phyloP scores from a whole-genome alignment of 2,797 vertebrate species.

The Lagodon rhomboides region DNA sequence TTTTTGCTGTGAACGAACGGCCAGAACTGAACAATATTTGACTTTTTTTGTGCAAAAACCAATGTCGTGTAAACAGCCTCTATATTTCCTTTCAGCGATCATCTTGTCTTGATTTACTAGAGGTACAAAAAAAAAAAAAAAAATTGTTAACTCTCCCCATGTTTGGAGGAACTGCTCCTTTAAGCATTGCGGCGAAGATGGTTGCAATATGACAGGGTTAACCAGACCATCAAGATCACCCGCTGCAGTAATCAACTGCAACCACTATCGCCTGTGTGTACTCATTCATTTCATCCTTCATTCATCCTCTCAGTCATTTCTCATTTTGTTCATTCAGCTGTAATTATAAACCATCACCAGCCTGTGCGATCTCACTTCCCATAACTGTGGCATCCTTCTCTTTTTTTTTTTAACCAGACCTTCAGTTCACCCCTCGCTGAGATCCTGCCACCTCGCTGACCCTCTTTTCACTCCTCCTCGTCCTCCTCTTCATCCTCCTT shows the following conservation, averaged over 20 bases:
- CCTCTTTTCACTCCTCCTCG: conserved; percentile 59
- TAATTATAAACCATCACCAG: conserved; percentile 61
- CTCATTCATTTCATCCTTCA: conserved; percentile 60
- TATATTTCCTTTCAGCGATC: not conserved
- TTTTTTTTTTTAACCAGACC: conserved; percentile 62
- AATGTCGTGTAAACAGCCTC: too few species aligned
- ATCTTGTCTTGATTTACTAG: not conserved
- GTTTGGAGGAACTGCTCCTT: conserved; percentile 22
- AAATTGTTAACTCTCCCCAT: too few species aligned
- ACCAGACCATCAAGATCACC: conserved; percentile 57
- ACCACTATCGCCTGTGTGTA: conserved; percentile 36
- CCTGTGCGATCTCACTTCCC: conserved; percentile 54
- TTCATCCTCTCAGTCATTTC: conserved; percentile 57
- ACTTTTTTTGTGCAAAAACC: too few species aligned
- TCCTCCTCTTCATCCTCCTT: conserved; percentile 57
- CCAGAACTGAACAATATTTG: too few species aligned
- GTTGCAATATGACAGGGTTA: conserved; percentile 43
- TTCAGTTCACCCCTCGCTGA: conserved; percentile 67
- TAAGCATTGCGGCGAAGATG: conserved; percentile 21
- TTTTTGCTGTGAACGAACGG: too few species aligned
- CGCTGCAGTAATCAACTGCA: conserved; percentile 39
- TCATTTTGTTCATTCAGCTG: conserved; percentile 66
- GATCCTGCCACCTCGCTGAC: conserved; percentile 71
- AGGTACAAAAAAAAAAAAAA: too few species aligned
- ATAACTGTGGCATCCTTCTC: conserved; percentile 53